Evolutionary conservation across 2,888 invertebrate species (phyloP).

Genomic region (Corythucha ciliata): DNA sequence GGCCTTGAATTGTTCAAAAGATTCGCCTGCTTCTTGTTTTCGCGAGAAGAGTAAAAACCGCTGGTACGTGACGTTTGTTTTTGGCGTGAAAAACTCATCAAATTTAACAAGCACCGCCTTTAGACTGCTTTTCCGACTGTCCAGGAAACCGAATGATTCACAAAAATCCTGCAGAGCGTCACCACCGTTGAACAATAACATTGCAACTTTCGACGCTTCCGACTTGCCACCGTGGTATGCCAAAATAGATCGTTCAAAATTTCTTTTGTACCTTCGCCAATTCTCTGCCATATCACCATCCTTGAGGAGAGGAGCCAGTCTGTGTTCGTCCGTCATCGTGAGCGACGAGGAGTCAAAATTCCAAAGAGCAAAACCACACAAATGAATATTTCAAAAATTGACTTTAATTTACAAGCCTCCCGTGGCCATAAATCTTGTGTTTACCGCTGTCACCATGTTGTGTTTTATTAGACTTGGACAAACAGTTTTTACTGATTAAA

Average conservation of each 20-base stretch:
- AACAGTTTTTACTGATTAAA: too few species aligned
- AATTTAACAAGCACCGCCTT: background rate
- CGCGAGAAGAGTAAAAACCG: too few species aligned
- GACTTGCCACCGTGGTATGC: slow-evolving; percentile 1
- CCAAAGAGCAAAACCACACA: too few species aligned
- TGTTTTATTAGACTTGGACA: too few species aligned
- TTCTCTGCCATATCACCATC: slow-evolving; percentile 2
- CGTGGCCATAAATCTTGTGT: too few species aligned
- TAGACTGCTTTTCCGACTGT: background rate
- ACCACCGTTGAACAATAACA: slow-evolving; percentile 2
- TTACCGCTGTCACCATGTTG: too few species aligned
- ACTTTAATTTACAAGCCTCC: too few species aligned
- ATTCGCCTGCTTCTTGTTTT: slow-evolving; percentile 14
- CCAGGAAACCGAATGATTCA: slow-evolving; percentile 5
- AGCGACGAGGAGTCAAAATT: too few species aligned
- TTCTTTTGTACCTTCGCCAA: slow-evolving; percentile 9
- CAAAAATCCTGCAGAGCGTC: slow-evolving; percentile 8
- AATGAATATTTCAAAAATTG: too few species aligned
- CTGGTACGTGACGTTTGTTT: too few species aligned
- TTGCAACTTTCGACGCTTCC: background rate
- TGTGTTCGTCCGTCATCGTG: background rate
- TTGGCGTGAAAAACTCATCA: slow-evolving; percentile 6
- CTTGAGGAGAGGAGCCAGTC: background rate
- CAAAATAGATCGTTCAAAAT: background rate
- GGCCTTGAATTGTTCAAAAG: slow-evolving; percentile 14